A percentile compares a stretch with the other conserved stretches of the same genome.
Conservation (phyloP, 2,888 invertebrate genomes). For the Cephus pygmeus region DNA sequence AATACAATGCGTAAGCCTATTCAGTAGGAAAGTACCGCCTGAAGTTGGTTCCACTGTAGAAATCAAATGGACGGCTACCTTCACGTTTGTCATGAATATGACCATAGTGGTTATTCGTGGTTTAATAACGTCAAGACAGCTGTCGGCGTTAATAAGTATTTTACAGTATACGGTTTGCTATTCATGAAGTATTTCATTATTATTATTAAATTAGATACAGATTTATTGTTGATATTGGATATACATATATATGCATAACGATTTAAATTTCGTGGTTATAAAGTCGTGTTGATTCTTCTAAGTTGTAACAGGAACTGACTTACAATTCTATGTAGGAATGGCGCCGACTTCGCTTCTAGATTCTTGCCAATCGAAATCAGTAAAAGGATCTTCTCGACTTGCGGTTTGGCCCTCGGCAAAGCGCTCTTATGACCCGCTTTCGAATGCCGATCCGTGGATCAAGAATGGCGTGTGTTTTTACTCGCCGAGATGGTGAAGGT, state of each 20-base stretch:
- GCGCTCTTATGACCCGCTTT: constrained; percentile 36
- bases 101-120: no score
- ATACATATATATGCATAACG: neutral
- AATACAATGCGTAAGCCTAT: no score
- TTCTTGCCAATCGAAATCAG: constrained; percentile 11
- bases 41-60: no score
- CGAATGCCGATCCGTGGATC: constrained; percentile 27
- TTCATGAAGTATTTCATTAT: neutral
- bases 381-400: constrained; percentile 21
- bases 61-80: no score
- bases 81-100: no score
- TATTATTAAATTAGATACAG: no score
- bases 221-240: neutral
- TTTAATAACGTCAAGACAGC: no score
- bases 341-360: neutral
- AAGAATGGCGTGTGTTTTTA: constrained; percentile 3
- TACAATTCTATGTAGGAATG: neutral
- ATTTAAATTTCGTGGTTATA: neutral
- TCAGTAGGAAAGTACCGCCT: no score
- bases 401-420: constrained; percentile 10
- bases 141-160: neutral
- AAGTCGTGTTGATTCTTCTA: neutral
- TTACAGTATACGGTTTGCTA: neutral
- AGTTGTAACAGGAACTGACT: neutral
- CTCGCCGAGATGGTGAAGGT: neutral